Base-by-base conservation (phyloP, 1,140 invertebrate species). In the Mizuhopecten yessoensis region DNA sequence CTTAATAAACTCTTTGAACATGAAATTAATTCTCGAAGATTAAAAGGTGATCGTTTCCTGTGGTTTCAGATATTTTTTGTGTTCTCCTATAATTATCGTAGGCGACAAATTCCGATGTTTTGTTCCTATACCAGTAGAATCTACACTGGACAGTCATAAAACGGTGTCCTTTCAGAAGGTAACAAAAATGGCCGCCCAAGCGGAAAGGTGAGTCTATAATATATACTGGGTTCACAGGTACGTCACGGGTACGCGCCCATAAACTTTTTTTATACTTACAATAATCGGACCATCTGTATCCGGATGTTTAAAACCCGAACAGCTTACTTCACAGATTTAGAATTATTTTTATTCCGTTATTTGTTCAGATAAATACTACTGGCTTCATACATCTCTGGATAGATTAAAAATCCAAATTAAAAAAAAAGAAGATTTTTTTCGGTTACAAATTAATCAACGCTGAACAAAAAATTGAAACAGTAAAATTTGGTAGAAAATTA, bases 21-120 rank as follows among this genome's bases (percentile, higher is more conserved):
- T 75, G 29, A 75, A 75, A 75, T 75, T 75, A 75, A 29, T 75
- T 75, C 20, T 29, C 15, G 11, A 29, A 75, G 57, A 75, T 75
- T 75, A 75, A 75, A 75, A 75, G 57, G 57, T 75, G 1, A 75
- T 75, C 57, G 23, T n/a, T 75, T 75, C 57, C 57, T 75, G 57
- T 75, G 57, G 57, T 75, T 75, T n/a, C n/a, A 5, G 57, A 75
- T 29, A 39, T 5, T 75, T 75, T 75, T n/a, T n/a, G 23, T 75
- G 57, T 75, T 29, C 5, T n/a, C 57, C 1, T 75, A 75, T 75
- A 75, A 75, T 75, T 75, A 75, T 75, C 29, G 0, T 29, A 75
- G 29, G 57, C 57, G 57, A 75, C 57, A 75, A 75, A 75, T 75
- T 29, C 57, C 23, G 5, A 17, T 75, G 57, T 75, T 29, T 75